Base-by-base conservation (phyloP, 2,888 invertebrate species). In the Heliconius cydno region DNA sequence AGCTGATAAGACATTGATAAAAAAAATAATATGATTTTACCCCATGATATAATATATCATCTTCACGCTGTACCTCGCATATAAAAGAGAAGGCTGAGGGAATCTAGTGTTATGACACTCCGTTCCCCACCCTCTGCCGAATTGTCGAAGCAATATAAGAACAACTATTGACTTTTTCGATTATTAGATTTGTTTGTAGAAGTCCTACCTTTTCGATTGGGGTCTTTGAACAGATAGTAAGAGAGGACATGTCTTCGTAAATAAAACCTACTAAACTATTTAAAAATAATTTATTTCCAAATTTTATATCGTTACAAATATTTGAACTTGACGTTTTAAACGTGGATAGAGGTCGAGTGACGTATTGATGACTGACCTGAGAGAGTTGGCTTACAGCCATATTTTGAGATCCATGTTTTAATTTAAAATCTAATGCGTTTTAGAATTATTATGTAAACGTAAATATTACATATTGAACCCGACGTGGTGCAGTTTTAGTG, bases 261-360 rank as follows among this genome's bases (percentile, higher is more conserved):
- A n/a, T 60, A 60, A 60, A 60, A 22, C 60, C 60, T 60, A 60
- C n/a, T 60, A n/a, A 60, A n/a, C 25, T 15, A 28, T 28, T 25
- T 28, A 65, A 65, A 28, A 65, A 65, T 15, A 28, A n/a, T 60
- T 0, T 65, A 65, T 65, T 65, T 5, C 25, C 10, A 15, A 28
- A 63, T 25, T 25, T 12, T 67, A 30, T 38, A 34, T 67, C 10
- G 34, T 38, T 30, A 57, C 1, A 73, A 72, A 28, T 34, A 73
- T 60, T 25, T 76, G 76, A 67, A 67, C 67, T 67, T 67, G 66
- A 52, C 46, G 30, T 41, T 52, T 52, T 67, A 34, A 63, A 67
- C 28, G 46, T 34, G 52, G 67, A 67, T 22, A 46, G 28, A 76
- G 76, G 76, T 76, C 34, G 67, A 12, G 67, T 76, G 76, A 76